Evolutionary conservation across 2,888 invertebrate species (phyloP).

Genomic region (Polyommatus icarus): DNA sequence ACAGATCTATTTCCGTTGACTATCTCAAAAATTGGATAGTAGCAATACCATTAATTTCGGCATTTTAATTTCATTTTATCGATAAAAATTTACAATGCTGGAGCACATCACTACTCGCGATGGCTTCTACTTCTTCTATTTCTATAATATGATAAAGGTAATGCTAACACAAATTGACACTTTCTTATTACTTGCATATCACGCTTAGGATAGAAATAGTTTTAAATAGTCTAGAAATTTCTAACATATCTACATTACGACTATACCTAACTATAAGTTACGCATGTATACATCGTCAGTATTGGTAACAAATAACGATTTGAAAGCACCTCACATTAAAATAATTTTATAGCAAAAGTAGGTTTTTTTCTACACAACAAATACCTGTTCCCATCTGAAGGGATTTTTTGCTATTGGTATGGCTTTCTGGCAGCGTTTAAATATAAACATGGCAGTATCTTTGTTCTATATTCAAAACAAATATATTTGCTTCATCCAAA

Average conservation of each 20-base stretch:
- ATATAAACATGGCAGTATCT: background rate
- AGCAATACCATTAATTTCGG: background rate
- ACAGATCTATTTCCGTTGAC: constrained; percentile 32
- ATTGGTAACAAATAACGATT: constrained; percentile 34
- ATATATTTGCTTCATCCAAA: background rate
- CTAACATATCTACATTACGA: constrained; percentile 53
- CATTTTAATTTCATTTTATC: constrained; percentile 8
- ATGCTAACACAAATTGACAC: constrained; percentile 57
- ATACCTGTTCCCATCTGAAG: too few species aligned
- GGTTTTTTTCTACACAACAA: background rate
- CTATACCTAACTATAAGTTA: constrained; percentile 32
- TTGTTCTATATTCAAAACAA: background rate
- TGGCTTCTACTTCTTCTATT: constrained; percentile 25
- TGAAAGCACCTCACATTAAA: constrained; percentile 14
- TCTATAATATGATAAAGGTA: constrained; percentile 47
- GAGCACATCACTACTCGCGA: background rate
- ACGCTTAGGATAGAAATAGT: constrained; percentile 63
- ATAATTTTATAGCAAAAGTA: constrained; percentile 16
- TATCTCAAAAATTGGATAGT: background rate
- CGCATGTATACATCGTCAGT: constrained; percentile 31
- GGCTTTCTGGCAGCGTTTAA: background rate
- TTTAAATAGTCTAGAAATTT: constrained; percentile 63
- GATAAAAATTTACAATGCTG: background rate
- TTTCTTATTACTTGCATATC: constrained; percentile 69
- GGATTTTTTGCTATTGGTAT: too few species aligned